These are phyloP conservation scores for Stegodyphus mimosarum DNA, from an alignment of 1,140 invertebrate genomes.

Conservation along the genomic window DNA sequence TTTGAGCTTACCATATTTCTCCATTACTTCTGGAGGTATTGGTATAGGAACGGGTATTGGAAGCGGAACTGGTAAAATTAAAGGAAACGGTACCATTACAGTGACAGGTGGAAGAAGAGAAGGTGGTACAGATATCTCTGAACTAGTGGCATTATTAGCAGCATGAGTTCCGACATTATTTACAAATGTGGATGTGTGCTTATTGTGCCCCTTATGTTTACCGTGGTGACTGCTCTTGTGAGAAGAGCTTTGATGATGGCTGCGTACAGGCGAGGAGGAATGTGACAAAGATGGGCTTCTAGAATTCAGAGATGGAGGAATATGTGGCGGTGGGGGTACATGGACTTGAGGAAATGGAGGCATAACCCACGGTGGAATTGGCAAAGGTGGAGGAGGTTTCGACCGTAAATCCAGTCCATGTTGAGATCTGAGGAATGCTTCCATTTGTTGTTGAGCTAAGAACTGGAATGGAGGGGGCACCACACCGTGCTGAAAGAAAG, in stretches of 20 bases:
- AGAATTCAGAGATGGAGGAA: slow-evolving; percentile 53
- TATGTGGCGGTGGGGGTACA: slow-evolving; percentile 67
- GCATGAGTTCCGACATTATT: slow-evolving; percentile 66
- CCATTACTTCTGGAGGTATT: slow-evolving; percentile 39
- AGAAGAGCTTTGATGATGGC: slow-evolving; percentile 8
- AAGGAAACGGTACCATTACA: slow-evolving; percentile 58
- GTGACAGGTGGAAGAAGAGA: slow-evolving; percentile 55
- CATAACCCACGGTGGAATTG: slow-evolving; percentile 45
- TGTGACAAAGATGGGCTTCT: slow-evolving; percentile 64
- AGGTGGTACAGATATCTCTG: not conserved
- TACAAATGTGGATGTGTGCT: slow-evolving; percentile 67
- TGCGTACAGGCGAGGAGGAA: slow-evolving; percentile 26
- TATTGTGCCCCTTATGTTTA: slow-evolving; percentile 28
- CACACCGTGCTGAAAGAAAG: slow-evolving; percentile 22
- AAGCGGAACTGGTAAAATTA: slow-evolving; percentile 55
- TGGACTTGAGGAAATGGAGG: slow-evolving; percentile 10
- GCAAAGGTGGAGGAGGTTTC: slow-evolving; percentile 26
- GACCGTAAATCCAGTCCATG: slow-evolving; percentile 45
- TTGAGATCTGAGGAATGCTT: slow-evolving; percentile 49
- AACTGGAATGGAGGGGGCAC: slow-evolving; percentile 48
- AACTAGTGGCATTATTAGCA: not conserved
- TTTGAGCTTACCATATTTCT: slow-evolving; percentile 24
- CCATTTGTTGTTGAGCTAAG: slow-evolving; percentile 58
- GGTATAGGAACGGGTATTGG: slow-evolving; percentile 57
- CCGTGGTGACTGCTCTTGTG: slow-evolving; percentile 18